Evolutionary conservation across 2,797 vertebrate genomes (phyloP), one percentile per base, ranked within the genome.

Genomic region (Trichosurus vulpecula): DNA sequence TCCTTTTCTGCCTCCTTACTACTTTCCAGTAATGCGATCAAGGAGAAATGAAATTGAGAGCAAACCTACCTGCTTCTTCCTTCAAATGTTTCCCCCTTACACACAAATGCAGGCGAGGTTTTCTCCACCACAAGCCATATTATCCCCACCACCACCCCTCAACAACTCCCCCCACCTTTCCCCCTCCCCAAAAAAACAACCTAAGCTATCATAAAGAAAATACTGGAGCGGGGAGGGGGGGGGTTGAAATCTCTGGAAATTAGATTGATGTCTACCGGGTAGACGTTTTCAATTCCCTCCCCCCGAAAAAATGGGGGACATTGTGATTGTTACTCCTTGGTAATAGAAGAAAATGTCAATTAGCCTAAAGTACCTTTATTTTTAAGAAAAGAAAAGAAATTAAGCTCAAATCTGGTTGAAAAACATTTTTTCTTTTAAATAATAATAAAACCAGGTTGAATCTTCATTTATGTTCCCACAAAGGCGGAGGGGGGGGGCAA

Each of bases 61-160:
- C 91, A 52, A 96, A 97, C 97, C 98, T 98, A 98, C 98, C 98
- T 98, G 98, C 93, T 93, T 97, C 96, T 94, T 93, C 94, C 94
- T 94, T 81, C 74, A 81, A 81, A 81, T 47, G 74, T 81, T 93
- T 93, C 92, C 41, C 97, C 93, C 94, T 92, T 93, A 97, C 94
- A 97, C 97, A 98, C 96, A 96, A 96, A 97, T 96, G 96, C 97
- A 98, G 94, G 92, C 52, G 94, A 92, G 74, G 92, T 93, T 54
- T 94, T 54, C n/a, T 96, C 41, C 47, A 93, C 98, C 97, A 95
- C 97, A 97, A 97, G 97, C 95, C 95, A 93, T 89, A 87, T 90
- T 93, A 94, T 56, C 95, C 95, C 89, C n/a, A 29, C 66, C n/a
- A 90, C 51, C 91, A 66, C 93, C 95, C 95, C 61, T 10, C 14